Conservation (phyloP, 2,113 vertebrate genomes). For the Proteles cristata region DNA sequence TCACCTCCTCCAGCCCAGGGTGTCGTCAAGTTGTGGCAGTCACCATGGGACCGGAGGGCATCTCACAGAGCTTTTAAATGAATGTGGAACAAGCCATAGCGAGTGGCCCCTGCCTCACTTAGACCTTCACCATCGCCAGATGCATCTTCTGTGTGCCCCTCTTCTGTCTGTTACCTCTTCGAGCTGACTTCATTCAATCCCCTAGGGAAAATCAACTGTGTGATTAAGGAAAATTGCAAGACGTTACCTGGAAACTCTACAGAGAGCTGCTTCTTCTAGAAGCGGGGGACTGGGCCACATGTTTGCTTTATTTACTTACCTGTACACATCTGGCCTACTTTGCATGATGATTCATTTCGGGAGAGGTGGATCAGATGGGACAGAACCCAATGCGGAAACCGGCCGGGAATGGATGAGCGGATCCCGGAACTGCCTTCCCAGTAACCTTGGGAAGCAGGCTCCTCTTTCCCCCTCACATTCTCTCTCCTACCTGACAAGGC, state of each 20-base stretch:
- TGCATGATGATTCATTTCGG: conserved; percentile 52
- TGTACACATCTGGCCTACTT: conserved; percentile 52
- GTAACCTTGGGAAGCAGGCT: neutral
- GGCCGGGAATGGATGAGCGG: neutral
- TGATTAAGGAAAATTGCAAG: neutral
- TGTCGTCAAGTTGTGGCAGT: neutral
- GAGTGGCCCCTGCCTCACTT: neutral
- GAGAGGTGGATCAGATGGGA: conserved; percentile 55
- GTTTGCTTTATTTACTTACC: conserved; percentile 43
- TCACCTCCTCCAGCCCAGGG: neutral
- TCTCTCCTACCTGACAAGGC: neutral
- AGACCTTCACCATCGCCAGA: neutral
- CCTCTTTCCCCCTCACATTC: neutral
- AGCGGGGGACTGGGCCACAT: neutral
- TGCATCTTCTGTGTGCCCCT: neutral
- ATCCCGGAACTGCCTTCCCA: neutral
- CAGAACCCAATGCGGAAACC: conserved; percentile 7
- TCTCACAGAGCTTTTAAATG: neutral
- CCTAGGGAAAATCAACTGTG: neutral
- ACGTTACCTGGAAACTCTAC: neutral
- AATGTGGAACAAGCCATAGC: neutral
- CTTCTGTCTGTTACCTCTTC: neutral
- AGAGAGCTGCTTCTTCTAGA: neutral
- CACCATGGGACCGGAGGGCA: neutral
- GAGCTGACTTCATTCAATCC: neutral